phyloP scores from a whole-genome alignment of 1,140 invertebrate species.

The Saxidomus purpurata region DNA sequence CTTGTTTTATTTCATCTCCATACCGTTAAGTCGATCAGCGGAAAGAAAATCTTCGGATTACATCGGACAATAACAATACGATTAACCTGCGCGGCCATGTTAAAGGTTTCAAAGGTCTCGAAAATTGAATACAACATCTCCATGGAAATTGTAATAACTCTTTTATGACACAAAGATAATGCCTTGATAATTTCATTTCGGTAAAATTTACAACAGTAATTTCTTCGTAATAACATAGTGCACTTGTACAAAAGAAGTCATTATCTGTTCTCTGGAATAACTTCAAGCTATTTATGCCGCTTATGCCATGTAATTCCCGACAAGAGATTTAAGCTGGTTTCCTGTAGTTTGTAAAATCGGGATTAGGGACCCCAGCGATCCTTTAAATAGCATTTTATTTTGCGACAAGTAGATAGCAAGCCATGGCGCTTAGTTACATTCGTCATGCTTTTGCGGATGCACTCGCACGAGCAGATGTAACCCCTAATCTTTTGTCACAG shows the following conservation, averaged over 20 bases:
- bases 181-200: not conserved
- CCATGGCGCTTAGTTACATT: no score
- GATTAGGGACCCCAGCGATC: not conserved
- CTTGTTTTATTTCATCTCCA: no score
- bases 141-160: not conserved
- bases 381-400: no score
- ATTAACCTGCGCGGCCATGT: not conserved
- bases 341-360: not conserved
- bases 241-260: not conserved
- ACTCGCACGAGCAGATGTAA: no score
- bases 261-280: not conserved
- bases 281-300: not conserved
- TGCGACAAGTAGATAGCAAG: no score
- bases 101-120: not conserved
- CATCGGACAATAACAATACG: not conserved
- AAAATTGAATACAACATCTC: not conserved
- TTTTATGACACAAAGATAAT: not conserved
- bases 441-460: no score
- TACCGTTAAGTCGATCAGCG: no score
- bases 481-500: no score
- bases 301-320: not conserved
- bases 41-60: no score
- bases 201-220: not conserved
- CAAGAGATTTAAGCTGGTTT: not conserved
- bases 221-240: not conserved